These are phyloP conservation scores for Oconnorella tubifera DNA, from an alignment of 2,888 invertebrate species.

Conservation along the genomic window DNA sequence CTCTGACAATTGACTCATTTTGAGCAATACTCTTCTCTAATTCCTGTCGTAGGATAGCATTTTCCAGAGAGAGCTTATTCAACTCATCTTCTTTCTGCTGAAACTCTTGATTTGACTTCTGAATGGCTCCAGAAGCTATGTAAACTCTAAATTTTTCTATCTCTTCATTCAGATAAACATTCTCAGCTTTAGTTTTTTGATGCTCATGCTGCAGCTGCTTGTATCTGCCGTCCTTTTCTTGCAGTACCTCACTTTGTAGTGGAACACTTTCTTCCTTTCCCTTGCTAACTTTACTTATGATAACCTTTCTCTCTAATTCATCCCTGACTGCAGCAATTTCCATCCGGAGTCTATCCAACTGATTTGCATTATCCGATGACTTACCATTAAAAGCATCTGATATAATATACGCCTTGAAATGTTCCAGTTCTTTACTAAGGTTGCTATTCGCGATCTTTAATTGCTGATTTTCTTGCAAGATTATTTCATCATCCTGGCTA, in stretches of 20 bases:
- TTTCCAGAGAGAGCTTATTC: neutral
- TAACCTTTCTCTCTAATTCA: constrained; percentile 5
- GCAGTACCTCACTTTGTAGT: too few species aligned
- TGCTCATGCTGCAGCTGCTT: neutral
- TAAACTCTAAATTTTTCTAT: neutral
- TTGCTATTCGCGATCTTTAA: too few species aligned
- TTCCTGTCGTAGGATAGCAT: neutral
- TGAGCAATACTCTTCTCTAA: neutral
- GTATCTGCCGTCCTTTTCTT: too few species aligned
- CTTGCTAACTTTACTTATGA: too few species aligned
- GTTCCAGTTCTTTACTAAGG: too few species aligned
- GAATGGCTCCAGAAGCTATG: neutral
- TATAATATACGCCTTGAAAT: too few species aligned
- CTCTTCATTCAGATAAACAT: neutral
- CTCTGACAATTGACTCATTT: too few species aligned
- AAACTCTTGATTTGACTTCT: neutral
- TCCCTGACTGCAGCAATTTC: neutral
- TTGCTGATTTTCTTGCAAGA: too few species aligned
- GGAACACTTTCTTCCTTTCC: too few species aligned
- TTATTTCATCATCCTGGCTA: too few species aligned
- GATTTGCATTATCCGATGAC: too few species aligned
- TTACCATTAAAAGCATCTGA: too few species aligned
- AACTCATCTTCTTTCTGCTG: neutral
- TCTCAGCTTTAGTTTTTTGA: neutral
- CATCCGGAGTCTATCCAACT: neutral